Evolutionary conservation across 2,113 vertebrate species (phyloP).

Genomic region (Salminus brasiliensis): DNA sequence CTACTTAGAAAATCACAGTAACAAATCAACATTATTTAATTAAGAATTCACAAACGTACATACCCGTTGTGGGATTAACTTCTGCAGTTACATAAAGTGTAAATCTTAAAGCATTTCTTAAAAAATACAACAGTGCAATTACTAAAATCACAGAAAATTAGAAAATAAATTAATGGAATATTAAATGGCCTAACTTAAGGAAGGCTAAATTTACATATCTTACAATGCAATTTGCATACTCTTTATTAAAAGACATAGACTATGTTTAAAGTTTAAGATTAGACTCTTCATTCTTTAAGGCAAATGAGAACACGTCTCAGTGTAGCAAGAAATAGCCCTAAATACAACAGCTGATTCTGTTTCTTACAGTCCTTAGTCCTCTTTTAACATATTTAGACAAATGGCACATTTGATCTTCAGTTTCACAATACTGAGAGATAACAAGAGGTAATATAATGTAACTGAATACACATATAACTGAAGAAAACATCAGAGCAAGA

Average conservation of each 20-base stretch:
- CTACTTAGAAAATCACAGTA: slow-evolving; percentile 10
- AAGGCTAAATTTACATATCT: background rate
- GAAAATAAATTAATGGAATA: background rate
- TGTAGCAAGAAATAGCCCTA: background rate
- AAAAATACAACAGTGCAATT: slow-evolving; percentile 24
- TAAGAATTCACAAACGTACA: background rate
- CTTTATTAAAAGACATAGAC: background rate
- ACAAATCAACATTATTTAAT: slow-evolving; percentile 20
- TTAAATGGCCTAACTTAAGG: background rate
- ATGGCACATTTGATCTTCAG: no score
- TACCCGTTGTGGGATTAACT: background rate
- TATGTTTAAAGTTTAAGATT: background rate
- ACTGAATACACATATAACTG: no score
- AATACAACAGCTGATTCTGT: background rate
- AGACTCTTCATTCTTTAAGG: background rate
- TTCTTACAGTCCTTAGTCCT: no score
- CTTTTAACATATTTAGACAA: no score
- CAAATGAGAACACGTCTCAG: background rate
- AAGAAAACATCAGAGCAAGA: no score
- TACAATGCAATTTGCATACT: background rate
- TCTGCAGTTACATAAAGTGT: slow-evolving; percentile 7
- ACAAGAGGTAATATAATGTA: no score
- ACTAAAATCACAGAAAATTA: background rate
- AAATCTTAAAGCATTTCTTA: background rate
- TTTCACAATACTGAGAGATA: no score